These are phyloP conservation scores for Polydrusus cervinus DNA, from an alignment of 2,888 invertebrate species.

Conservation along the genomic window DNA sequence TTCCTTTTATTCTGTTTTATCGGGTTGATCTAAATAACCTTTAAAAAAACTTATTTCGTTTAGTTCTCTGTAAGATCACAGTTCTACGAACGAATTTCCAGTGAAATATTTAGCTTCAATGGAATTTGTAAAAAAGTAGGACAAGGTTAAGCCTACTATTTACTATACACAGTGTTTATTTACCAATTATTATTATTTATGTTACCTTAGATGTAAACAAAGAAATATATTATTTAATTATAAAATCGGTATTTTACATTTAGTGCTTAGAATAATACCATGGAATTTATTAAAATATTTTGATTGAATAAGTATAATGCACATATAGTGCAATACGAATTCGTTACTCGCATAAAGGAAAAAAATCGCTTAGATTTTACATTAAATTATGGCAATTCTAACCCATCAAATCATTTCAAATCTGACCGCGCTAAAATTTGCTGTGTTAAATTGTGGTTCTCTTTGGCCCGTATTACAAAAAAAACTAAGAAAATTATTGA, in stretches of 20 bases:
- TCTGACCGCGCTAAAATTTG: too few species aligned
- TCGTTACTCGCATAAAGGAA: too few species aligned
- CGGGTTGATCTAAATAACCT: neutral
- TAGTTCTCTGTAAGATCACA: slow-evolving; percentile 2
- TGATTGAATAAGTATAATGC: too few species aligned
- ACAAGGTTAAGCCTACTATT: slow-evolving; percentile 45
- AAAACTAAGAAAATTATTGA: too few species aligned
- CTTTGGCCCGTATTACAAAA: too few species aligned
- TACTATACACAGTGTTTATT: slow-evolving; percentile 15
- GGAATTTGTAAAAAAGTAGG: slow-evolving; percentile 29
- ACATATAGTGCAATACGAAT: too few species aligned
- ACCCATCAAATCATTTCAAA: too few species aligned
- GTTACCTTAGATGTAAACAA: slow-evolving; percentile 26
- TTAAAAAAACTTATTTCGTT: neutral
- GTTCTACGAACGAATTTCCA: slow-evolving; percentile 8
- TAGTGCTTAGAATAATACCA: neutral
- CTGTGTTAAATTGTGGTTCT: too few species aligned
- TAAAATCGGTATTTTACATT: neutral
- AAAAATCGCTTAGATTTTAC: too few species aligned
- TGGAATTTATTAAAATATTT: too few species aligned
- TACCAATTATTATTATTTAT: too few species aligned
- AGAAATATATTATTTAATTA: slow-evolving; percentile 21
- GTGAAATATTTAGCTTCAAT: slow-evolving; percentile 11
- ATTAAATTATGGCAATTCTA: too few species aligned
- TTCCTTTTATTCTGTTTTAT: neutral